Evolutionary conservation across 2,113 vertebrate species (phyloP), one percentile per base, ranked within the genome.

Genomic region (Micromys minutus): DNA sequence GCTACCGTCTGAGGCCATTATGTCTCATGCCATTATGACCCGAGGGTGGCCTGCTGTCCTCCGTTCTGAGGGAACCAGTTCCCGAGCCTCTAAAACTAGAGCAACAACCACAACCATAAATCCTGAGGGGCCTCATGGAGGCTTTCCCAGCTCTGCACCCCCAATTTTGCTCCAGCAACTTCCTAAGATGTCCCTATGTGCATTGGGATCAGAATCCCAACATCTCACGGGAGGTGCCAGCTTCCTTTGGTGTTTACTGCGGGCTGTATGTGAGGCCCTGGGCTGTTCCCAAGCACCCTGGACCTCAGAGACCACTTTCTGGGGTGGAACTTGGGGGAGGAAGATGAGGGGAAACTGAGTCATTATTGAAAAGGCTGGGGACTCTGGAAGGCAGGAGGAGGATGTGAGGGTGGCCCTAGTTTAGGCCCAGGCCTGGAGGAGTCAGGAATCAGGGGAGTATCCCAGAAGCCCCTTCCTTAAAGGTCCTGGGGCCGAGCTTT

Each of bases 61-160:
- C 91, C 86, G 89, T 63, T 96, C 83, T 52, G 55, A 22, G 84
- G 93, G 91, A 96, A 91, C 96, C 94, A 81, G 96, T 89, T 95
- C 50, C 91, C 6, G 75, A 95, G 84, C 87, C 12, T 52, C 94
- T 34, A 86, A 93, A 87, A 72, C 65, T 39, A 10, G 83, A 90
- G 83, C 91, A 87, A 91, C 3, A 13, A 67, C 71, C n/a, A 36
- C n/a, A 3, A 2, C 47, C 3, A 12, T 10, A 34, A 52, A 55
- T 80, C 39, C 61, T 29, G 16, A 0, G 11, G 2, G 24, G 17
- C 9, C 79, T 72, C 93, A 34, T 0, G 4, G 91, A 42, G 86
- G 45, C 12, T 88, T 47, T 45, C 86, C 42, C 0, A 0, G 69
- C 22, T 42, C 55, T 59, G 8, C 3, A 29, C 11, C 36, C 72